phyloP scores from a whole-genome alignment of 2,888 invertebrate genomes.

The Sphinx pinastri region DNA sequence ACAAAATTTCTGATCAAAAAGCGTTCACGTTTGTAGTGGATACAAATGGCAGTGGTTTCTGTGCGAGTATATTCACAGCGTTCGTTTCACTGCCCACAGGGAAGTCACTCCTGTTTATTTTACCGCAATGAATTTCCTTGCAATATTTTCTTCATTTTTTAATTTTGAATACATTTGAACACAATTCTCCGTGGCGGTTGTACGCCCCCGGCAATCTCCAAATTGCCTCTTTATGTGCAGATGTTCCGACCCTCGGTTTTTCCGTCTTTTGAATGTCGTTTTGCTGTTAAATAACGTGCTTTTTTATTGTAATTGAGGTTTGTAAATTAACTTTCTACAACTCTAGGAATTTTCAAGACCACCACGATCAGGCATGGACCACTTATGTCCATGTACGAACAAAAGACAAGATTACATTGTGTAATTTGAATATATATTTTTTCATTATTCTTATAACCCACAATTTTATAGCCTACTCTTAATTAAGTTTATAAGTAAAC shows the following conservation, averaged over 20 bases:
- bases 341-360: constrained; percentile 39
- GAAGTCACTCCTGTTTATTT: constrained; percentile 80
- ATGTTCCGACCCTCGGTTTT: constrained; percentile 83
- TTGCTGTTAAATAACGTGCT: constrained; percentile 82
- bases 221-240: constrained; percentile 84
- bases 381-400: neutral
- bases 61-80: neutral
- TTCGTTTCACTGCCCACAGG: constrained; percentile 43
- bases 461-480: too few relatives aligned
- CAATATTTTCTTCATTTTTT: constrained; percentile 79
- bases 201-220: constrained; percentile 83
- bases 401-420: neutral
- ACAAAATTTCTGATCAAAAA: constrained; percentile 18
- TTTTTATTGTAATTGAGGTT: constrained; percentile 78
- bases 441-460: too few relatives aligned
- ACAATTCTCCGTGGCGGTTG: constrained; percentile 79
- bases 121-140: constrained; percentile 79
- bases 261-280: constrained; percentile 83
- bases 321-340: constrained; percentile 62
- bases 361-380: neutral
- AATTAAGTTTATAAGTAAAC: too few relatives aligned
- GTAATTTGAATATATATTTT: too few relatives aligned
- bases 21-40: constrained; percentile 8
- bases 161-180: constrained; percentile 82
- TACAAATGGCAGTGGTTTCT: constrained; percentile 8